A percentile compares a stretch with the other conserved stretches of the same genome.
These are phyloP conservation scores for Tetramorium alpestre DNA, from an alignment of 1,140 invertebrate species.

Conservation along the genomic window DNA sequence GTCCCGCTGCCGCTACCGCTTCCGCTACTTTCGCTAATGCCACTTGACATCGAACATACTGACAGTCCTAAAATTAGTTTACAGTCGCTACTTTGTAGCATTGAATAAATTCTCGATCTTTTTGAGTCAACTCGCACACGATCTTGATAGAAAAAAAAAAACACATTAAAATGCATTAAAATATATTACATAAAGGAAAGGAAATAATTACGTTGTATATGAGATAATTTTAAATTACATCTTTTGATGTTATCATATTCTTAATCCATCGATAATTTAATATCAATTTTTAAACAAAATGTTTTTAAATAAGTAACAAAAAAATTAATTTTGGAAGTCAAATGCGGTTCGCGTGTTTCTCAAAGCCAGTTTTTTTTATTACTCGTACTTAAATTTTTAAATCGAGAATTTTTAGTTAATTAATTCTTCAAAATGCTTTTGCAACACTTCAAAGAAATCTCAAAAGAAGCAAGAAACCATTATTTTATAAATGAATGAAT, in stretches of 20 bases:
- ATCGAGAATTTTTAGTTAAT: too few species aligned
- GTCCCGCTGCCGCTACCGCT: slow-evolving; percentile 80
- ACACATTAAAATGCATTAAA: background rate
- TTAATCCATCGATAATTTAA: background rate
- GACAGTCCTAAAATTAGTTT: slow-evolving; percentile 85
- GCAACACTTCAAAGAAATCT: background rate
- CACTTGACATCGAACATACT: slow-evolving; percentile 88
- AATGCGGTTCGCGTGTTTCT: too few species aligned
- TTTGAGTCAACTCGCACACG: background rate
- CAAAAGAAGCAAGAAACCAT: background rate
- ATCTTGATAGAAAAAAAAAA: slow-evolving; percentile 6
- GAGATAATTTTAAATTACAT: background rate
- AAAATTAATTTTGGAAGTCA: too few species aligned
- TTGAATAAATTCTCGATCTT: slow-evolving; percentile 15
- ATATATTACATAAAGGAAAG: background rate
- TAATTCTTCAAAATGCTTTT: too few species aligned
- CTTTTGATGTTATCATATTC: background rate
- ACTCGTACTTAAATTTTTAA: too few species aligned
- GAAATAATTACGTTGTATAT: background rate
- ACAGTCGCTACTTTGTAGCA: slow-evolving; percentile 45
- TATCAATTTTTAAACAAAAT: background rate
- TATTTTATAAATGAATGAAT: slow-evolving; percentile 59
- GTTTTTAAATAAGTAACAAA: too few species aligned
- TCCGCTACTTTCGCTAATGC: slow-evolving; percentile 86
- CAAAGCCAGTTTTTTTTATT: too few species aligned